These are phyloP conservation scores for Magallana nippona DNA, from an alignment of 2,888 invertebrate species.

Conservation along the genomic window DNA sequence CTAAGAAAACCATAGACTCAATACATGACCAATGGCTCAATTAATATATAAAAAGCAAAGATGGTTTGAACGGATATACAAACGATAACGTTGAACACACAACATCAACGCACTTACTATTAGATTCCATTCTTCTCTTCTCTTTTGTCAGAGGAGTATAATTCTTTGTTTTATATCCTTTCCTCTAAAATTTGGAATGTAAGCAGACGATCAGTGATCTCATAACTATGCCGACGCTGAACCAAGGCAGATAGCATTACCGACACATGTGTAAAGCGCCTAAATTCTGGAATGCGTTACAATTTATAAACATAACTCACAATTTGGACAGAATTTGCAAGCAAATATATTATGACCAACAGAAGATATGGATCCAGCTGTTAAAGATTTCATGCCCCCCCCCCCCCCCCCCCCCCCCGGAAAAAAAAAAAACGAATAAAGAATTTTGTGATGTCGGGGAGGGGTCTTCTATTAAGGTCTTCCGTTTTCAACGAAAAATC, in stretches of 20 bases:
- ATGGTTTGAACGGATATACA: too few relatives aligned
- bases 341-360: too few relatives aligned
- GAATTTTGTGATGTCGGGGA: too few relatives aligned
- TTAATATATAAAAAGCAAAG: background rate
- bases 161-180: background rate
- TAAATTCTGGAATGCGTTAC: constrained; percentile 24
- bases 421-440: too few relatives aligned
- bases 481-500: too few relatives aligned
- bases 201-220: constrained; percentile 23
- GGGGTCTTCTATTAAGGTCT: too few relatives aligned
- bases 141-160: background rate
- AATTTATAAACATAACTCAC: background rate
- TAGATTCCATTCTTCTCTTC: constrained; percentile 5
- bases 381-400: background rate
- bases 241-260: background rate
- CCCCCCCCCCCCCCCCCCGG: too few relatives aligned
- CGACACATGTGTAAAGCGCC: constrained; percentile 3
- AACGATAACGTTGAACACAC: background rate
- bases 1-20: too few relatives aligned
- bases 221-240: constrained; percentile 20
- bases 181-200: background rate
- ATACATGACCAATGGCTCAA: too few relatives aligned
- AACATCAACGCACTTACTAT: constrained; percentile 5
- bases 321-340: background rate
- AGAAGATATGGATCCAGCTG: background rate